A percentile compares a stretch with the other conserved stretches of the same genome.
Evolutionary conservation across 2,888 invertebrate species (phyloP).

Genomic region (Hirtodrosophila alboralis): DNA sequence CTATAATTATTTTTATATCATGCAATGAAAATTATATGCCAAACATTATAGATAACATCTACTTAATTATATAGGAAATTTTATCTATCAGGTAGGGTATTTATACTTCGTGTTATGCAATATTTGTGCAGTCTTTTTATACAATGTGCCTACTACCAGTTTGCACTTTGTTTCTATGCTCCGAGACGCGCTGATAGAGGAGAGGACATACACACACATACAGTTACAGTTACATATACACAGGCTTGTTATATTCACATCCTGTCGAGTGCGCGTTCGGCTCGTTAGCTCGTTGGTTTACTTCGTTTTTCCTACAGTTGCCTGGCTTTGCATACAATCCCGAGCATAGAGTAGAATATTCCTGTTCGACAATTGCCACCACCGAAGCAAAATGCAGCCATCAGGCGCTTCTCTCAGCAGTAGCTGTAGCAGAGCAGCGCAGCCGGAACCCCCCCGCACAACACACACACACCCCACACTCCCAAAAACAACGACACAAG

Average conservation of each 20-base stretch:
- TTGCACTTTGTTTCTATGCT: conserved; percentile 59
- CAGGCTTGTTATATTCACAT: conserved; percentile 70
- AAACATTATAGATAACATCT: background rate
- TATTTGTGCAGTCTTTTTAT: background rate
- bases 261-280: conserved; percentile 70
- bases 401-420: conserved; percentile 47
- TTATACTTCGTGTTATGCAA: background rate
- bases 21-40: conserved; percentile 2
- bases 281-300: conserved; percentile 69
- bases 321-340: conserved; percentile 59
- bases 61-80: background rate
- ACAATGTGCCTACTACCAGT: conserved; percentile 45
- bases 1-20: conserved; percentile 4
- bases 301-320: conserved; percentile 27
- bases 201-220: conserved; percentile 19
- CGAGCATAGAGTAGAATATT: conserved; percentile 39
- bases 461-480: background rate
- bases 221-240: conserved; percentile 6
- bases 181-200: conserved; percentile 31
- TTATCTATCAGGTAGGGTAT: conserved; percentile 39
- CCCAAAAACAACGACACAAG: background rate
- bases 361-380: conserved; percentile 75
- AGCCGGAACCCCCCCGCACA: conserved; percentile 21
- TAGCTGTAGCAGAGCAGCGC: no score
- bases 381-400: conserved; percentile 64